Base-by-base conservation (phyloP, 2,797 vertebrate species). In the Pterois miles region DNA sequence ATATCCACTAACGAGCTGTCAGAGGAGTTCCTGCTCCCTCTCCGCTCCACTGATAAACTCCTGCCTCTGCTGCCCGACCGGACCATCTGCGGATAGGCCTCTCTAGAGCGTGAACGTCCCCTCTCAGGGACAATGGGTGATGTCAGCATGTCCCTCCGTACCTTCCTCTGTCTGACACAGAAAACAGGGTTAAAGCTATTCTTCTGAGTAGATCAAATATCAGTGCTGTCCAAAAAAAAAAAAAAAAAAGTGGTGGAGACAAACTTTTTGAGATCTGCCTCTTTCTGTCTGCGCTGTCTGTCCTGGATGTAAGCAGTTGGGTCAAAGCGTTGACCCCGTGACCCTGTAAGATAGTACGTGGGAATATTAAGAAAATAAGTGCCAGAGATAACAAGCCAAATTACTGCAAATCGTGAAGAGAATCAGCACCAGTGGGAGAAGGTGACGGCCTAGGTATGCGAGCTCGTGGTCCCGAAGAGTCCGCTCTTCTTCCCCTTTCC, bases 291-390 rank as follows among this genome's bases (percentile, higher is more conserved):
- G 34, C 93, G 95, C 60, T 97, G 96, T 71, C 95, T 93, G 84
- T 97, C 96, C 83, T 96, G 95, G 81, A 98, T 94, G 64, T 96
- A 98, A 6, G 96, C 96, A 0, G 97, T 98, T n/a, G 97, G 97
- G 82, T 98, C 96, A 59, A 98, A 99, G 27, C 96, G 96, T 12
- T 94, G 86, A 0, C 22, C 88, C 5, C 91, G 93, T 20, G 92
- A 87, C 20, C 95, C 97, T 98, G 82, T 9, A 29, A 60, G 33
- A 46, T 4, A 16, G 25, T 0, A 31, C 8, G 12, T 23, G 16
- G 22, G 8, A 65, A 33, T 9, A 54, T 16, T 71, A 11, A 27
- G 18, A 70, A 50, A 33, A 33, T 12, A 9, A 48, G 23, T 8
- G 13, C 20, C 2, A 18, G 12, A 34, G 23, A n/a, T 12, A 60